Conservation (phyloP, 2,888 invertebrate species). For the Omphaloscelis lunosa region DNA sequence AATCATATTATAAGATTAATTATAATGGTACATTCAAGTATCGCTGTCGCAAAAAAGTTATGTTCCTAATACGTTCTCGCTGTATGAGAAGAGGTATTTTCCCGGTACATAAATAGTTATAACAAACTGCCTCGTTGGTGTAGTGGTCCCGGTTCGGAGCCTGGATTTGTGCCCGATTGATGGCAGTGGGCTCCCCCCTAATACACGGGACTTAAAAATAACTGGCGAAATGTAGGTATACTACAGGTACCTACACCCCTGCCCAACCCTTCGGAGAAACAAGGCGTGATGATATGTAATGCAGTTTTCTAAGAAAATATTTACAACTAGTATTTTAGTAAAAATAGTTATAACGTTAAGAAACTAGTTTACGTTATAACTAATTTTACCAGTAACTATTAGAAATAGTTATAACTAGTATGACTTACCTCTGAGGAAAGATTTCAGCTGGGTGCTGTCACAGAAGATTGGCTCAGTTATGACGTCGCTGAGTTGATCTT, state of each 20-base stretch:
- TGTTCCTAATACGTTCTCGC: background rate
- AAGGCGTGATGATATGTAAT: too few species aligned
- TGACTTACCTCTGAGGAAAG: conserved; percentile 75
- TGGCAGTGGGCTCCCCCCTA: background rate
- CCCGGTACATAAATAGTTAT: background rate
- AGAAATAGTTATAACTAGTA: background rate
- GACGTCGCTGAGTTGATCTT: conserved; percentile 77
- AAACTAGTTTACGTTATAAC: background rate
- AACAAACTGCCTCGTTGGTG: too few species aligned
- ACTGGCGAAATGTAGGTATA: too few species aligned
- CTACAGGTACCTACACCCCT: too few species aligned
- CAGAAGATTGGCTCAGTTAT: conserved; percentile 79
- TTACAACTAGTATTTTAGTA: background rate
- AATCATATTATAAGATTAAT: background rate
- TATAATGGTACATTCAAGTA: background rate
- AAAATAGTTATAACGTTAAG: background rate
- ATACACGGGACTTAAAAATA: too few species aligned
- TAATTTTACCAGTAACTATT: background rate
- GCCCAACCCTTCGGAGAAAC: too few species aligned
- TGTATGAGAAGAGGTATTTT: background rate
- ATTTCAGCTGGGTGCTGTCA: conserved; percentile 73
- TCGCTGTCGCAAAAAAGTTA: background rate
- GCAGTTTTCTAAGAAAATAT: too few species aligned
- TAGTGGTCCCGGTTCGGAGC: too few species aligned
- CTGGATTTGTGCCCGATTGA: background rate